Evolutionary conservation across 2,113 vertebrate species (phyloP).

Genomic region (Bos taurus): ARS-UCD2.0 NC_037346.1:22007001-22007500

Average conservation of each 20-base stretch:
- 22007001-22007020: not conserved
- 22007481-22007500: not conserved
- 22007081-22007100: not conserved
- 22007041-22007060: not conserved
- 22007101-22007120: not conserved
- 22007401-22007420: not conserved
- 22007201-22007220: not conserved
- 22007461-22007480: not conserved
- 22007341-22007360: not conserved
- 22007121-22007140: not conserved
- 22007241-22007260: not conserved
- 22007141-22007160: not conserved
- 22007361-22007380: not conserved
- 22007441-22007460: not conserved
- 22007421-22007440: not conserved
- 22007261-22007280: not conserved
- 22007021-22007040: not conserved
- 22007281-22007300: not conserved
- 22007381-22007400: not conserved
- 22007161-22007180: not conserved
- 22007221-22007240: not conserved
- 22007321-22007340: not conserved
- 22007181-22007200: not conserved
- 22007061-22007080: constrained; percentile 39
- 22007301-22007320: not conserved